These are phyloP conservation scores for Drepanosiphum platanoidis DNA, from an alignment of 2,888 invertebrate genomes.

Conservation along the genomic window DNA sequence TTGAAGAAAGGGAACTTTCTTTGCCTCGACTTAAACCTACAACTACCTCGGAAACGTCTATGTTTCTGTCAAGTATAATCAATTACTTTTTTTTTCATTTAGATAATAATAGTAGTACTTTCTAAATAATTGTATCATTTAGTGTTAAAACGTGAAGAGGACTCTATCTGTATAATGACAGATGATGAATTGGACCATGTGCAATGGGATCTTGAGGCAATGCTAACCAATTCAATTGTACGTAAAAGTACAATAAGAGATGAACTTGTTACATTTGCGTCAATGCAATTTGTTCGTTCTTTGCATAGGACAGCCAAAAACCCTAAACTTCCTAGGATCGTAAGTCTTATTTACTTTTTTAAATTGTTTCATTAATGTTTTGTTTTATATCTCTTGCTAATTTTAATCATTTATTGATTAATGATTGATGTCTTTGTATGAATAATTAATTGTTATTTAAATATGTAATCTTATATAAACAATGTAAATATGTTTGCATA, in stretches of 20 bases:
- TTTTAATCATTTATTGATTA: background rate
- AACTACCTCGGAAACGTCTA: slow-evolving; percentile 35
- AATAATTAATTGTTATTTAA: no score
- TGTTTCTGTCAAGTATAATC: slow-evolving; percentile 3
- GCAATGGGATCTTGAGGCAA: slow-evolving; percentile 86
- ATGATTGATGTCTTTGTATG: no score
- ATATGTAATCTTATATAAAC: no score
- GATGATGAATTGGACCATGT: slow-evolving; percentile 90
- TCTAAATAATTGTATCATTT: background rate
- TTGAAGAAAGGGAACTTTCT: slow-evolving; percentile 62
- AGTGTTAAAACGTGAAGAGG: slow-evolving; percentile 70
- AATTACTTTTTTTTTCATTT: background rate
- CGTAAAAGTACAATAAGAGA: slow-evolving; percentile 81
- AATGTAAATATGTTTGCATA: no score
- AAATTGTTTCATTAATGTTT: background rate
- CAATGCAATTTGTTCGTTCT: slow-evolving; percentile 51
- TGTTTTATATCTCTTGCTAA: background rate
- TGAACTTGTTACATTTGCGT: slow-evolving; percentile 70
- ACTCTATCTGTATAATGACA: slow-evolving; percentile 73
- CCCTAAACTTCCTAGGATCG: slow-evolving; percentile 43
- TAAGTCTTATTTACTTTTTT: background rate
- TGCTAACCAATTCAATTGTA: slow-evolving; percentile 84
- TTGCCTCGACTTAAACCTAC: slow-evolving; percentile 59
- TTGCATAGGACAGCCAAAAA: slow-evolving; percentile 12
- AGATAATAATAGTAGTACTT: background rate